A percentile compares a stretch with the other conserved stretches of the same genome.
Evolutionary conservation across 2,113 vertebrate species (phyloP).

Genomic region (Oxyura jamaicensis): DNA sequence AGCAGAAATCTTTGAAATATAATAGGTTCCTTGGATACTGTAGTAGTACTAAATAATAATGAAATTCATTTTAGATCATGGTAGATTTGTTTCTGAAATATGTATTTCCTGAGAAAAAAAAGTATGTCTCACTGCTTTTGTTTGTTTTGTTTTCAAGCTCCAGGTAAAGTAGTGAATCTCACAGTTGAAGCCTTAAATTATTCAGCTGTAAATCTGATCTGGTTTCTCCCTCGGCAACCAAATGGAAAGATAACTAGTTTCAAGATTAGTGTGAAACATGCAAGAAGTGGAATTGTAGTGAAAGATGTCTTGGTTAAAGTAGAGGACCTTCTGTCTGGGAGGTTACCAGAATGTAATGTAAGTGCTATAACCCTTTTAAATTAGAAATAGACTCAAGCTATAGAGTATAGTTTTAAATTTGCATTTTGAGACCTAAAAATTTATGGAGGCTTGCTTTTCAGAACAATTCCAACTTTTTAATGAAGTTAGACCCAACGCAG

Average conservation of each 20-base stretch:
- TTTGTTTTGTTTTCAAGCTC: constrained; percentile 80
- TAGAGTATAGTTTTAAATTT: neutral
- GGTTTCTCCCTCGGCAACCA: constrained; percentile 92
- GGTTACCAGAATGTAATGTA: constrained; percentile 94
- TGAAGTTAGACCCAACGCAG: neutral
- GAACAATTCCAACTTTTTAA: neutral
- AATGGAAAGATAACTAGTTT: constrained; percentile 97
- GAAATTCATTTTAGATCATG: neutral
- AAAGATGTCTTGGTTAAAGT: constrained; percentile 89
- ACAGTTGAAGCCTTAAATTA: constrained; percentile 90
- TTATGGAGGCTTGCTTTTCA: neutral
- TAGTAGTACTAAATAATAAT: neutral
- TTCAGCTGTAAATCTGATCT: constrained; percentile 89
- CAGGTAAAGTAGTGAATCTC: constrained; percentile 93
- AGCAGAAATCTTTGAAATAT: neutral
- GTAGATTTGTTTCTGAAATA: neutral
- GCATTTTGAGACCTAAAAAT: neutral
- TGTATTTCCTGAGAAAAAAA: neutral
- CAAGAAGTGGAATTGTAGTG: constrained; percentile 86
- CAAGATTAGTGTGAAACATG: constrained; percentile 93
- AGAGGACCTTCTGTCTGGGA: constrained; percentile 89
- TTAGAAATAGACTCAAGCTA: neutral
- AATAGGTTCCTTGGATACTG: neutral
- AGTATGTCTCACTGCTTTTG: constrained; percentile 14
- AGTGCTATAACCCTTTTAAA: constrained; percentile 49